Evolutionary conservation across 2,113 vertebrate species (phyloP), one percentile per base, ranked within the genome.

Genomic region (Symphodus melops): DNA sequence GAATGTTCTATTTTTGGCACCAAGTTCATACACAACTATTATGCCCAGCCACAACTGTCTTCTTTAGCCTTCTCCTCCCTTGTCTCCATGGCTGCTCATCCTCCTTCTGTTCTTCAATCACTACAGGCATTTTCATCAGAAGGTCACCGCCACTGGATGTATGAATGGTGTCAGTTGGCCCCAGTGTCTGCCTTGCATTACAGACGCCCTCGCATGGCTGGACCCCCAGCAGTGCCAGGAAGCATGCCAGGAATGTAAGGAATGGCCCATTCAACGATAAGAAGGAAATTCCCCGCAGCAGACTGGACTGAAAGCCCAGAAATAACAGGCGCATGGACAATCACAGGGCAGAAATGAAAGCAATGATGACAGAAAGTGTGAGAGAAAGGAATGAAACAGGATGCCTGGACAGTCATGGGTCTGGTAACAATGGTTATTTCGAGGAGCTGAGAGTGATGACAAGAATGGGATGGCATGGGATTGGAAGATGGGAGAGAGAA

Each of bases 201-300:
- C 82, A 74, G 81, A 86, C 89, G 72, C 86, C 79, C 78, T 75
- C 70, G 60, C 69, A 78, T 83, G 78, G 72, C 83, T 39, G 71
- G 86, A 89, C 86, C 88, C 86, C 79, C 60, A 37, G 82, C 72
- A 88, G 64, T 81, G 75, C 81, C 80, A 55, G 83, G 74, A 90
- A 89, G 59, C 71, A 88, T 81, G 88, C 75, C 61, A 80, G 79
- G 92, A 91, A 95, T 95, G 87, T 62, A 20, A 75, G 82, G 93
- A 94, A 95, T 94, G 87, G 84, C 58, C 52, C 79, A 82, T 86
- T 88, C 83, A 89, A 52, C 52, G 93, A 93, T 93, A 90, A 89
- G 92, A 87, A 92, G 92, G 92, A 93, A 94, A 86, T 92, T 91
- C 90, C 92, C 88, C 54, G 9, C 72, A 86, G 36, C 62, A 74